Base-by-base conservation (phyloP, 2,797 vertebrate species). In the Helicolenus hilgendorfi region DNA sequence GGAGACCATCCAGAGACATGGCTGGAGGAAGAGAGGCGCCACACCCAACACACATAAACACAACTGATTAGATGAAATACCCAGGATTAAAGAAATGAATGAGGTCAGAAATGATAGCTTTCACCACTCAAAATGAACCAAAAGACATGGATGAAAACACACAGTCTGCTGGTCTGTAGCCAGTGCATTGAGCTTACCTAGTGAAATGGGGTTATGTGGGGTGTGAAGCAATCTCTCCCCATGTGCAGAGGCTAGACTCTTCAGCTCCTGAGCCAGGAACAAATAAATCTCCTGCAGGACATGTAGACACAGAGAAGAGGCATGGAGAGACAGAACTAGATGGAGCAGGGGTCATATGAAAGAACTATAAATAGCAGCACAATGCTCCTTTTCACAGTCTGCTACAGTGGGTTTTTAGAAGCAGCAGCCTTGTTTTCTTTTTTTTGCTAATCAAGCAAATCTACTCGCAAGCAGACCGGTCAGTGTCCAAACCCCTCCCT, bases 191-290 rank as follows among this genome's bases (percentile, higher is more conserved):
- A 83, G 73, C 96, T 95, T 97, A 99, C 99, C 99, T 94, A 99
- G 97, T 56, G 99, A 99, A 94, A 99, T 98, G 79, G 98, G 98
- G 94, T 99, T 99, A 91, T 98, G 98, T 62, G 98, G 97, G 72
- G 98, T 99, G 75, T 98, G 94, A 82, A 99, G 97, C 72, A 99
- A 92, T 89, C 98, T 97, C 94, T 99, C 99, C 64, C 94, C 98
- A 31, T 98, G 97, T 69, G 80, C 94, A 84, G 98, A 97, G 55
- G 98, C 98, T 91, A 99, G 94, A 84, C 92, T 97, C 93, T 98
- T 98, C 90, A 99, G 93, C 93, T 99, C 98, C 89, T 96, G 96
- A 63, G 98, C 97, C 96, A 99, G 98, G 93, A 98, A 97, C 0
- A 80, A 95, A 97, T 98, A 99, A 94, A 98, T 98, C 96, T 99